phyloP scores from a whole-genome alignment of 2,113 vertebrate species.

The Sinocyclocheilus rhinocerous region DNA sequence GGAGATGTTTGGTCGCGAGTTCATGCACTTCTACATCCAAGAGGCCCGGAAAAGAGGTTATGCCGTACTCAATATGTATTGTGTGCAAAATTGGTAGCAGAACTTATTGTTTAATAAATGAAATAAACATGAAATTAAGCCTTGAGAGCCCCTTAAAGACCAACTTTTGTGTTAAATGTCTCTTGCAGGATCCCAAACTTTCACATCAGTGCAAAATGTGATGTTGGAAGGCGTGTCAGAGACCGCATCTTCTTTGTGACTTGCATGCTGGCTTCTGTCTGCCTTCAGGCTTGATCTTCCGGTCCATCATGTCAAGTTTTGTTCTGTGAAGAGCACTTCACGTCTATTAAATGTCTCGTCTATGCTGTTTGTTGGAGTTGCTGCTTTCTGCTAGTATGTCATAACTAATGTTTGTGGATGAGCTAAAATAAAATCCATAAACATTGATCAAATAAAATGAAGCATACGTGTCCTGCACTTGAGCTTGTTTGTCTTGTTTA shows the following conservation, averaged over 20 bases:
- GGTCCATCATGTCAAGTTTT: slow-evolving; percentile 7
- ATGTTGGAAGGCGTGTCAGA: slow-evolving; percentile 37
- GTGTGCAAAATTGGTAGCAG: slow-evolving; percentile 50
- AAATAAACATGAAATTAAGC: not conserved
- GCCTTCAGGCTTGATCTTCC: not conserved
- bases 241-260: slow-evolving; percentile 21
- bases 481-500: too few relatives aligned
- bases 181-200: slow-evolving; percentile 58
- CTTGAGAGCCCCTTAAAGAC: not conserved
- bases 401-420: not conserved
- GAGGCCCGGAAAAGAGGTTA: slow-evolving; percentile 77
- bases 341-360: slow-evolving; percentile 6
- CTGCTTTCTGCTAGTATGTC: not conserved
- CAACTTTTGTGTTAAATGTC: slow-evolving; percentile 31
- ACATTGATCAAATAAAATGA: slow-evolving; percentile 17
- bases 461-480: not conserved
- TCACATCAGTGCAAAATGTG: slow-evolving; percentile 58
- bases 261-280: slow-evolving; percentile 37
- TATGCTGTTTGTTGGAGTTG: slow-evolving; percentile 2
- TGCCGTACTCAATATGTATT: slow-evolving; percentile 66
- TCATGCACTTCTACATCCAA: slow-evolving; percentile 89
- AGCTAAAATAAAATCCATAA: not conserved
- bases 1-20: slow-evolving; percentile 90
- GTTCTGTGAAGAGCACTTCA: slow-evolving; percentile 6
- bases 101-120: not conserved